Percentiles rank a stretch among this genome's conserved stretches.
phyloP scores from a whole-genome alignment of 2,797 vertebrate genomes.

The Cottoperca gobio region DNA sequence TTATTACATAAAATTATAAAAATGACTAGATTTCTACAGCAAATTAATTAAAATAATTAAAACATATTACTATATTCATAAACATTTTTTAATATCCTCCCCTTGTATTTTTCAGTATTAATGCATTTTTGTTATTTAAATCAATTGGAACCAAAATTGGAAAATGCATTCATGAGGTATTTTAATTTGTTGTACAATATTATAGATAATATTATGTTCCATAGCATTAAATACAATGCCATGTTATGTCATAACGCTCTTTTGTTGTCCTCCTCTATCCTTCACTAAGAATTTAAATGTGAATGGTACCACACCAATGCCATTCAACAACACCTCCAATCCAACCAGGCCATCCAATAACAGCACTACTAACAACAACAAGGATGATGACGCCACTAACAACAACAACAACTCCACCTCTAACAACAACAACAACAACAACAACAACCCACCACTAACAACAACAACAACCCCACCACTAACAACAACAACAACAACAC shows the following conservation, averaged over 20 bases:
- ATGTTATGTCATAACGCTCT: neutral
- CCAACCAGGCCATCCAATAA: fast-evolving
- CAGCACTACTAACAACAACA: neutral
- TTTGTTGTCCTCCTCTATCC: neutral
- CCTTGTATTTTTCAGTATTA: too few species aligned
- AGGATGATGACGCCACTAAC: too few species aligned
- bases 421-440: too few species aligned
- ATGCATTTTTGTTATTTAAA: neutral
- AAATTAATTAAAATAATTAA: too few species aligned
- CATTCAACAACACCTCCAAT: neutral
- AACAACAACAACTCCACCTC: neutral
- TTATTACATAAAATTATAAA: neutral
- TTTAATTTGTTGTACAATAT: neutral
- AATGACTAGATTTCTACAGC: neutral
- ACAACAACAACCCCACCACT: neutral
- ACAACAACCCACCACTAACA: neutral
- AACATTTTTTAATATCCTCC: neutral
- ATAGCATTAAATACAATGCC: neutral
- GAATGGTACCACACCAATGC: fast-evolving
- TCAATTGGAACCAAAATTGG: neutral
- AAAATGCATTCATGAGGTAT: neutral
- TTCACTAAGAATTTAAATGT: neutral
- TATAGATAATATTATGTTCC: neutral
- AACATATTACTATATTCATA: too few species aligned
- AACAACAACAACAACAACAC: neutral